A percentile compares a stretch with the other conserved stretches of the same genome.
Conservation (phyloP, 2,113 vertebrate species). For the Rhombomys opimus region DNA sequence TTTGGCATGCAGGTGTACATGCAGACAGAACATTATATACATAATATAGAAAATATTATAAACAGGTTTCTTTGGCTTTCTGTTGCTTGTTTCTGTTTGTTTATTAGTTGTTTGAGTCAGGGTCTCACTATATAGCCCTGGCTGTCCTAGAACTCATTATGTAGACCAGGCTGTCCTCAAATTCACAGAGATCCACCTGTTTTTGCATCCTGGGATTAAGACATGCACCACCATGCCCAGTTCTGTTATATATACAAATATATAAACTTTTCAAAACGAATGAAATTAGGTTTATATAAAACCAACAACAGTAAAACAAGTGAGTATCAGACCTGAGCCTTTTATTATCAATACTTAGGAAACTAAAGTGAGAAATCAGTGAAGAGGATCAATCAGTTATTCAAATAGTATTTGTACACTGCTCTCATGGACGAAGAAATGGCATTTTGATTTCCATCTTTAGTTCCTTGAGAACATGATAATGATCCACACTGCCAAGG, state of each 20-base stretch:
- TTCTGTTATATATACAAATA: neutral
- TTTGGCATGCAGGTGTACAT: too few species aligned
- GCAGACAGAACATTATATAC: too few species aligned
- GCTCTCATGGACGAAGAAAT: neutral
- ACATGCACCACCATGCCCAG: neutral
- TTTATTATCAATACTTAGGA: conserved; percentile 50
- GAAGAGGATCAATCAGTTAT: neutral
- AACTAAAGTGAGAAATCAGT: conserved; percentile 52
- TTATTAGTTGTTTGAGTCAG: neutral
- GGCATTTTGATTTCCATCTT: conserved; percentile 5
- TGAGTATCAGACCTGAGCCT: conserved; percentile 5
- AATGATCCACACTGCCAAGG: neutral
- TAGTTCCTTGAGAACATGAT: conserved; percentile 24
- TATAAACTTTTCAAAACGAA: conserved; percentile 17
- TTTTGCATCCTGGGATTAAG: neutral
- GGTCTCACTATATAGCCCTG: neutral
- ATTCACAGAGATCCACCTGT: neutral
- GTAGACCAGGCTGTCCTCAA: neutral
- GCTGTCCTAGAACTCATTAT: neutral
- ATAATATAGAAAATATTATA: conserved; percentile 37
- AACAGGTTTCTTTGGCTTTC: conserved; percentile 26
- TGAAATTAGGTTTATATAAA: conserved; percentile 39
- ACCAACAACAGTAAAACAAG: conserved; percentile 60
- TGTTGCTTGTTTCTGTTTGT: neutral
- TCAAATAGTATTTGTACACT: conserved; percentile 7